Base-by-base conservation (phyloP, 2,888 invertebrate species). In the Lomographa bimaculata region DNA sequence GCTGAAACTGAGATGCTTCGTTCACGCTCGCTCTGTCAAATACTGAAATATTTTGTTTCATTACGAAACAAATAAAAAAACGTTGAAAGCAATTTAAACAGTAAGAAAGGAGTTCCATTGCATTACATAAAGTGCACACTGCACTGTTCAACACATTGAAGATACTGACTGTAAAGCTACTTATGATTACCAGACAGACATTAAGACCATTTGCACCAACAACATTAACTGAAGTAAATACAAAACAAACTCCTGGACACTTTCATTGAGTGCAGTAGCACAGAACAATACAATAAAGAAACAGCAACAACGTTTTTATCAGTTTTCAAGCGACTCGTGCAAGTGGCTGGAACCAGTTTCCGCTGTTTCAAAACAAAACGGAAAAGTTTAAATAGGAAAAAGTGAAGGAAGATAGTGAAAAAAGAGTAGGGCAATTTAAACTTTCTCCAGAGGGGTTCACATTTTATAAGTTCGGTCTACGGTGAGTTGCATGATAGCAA, bases 361-460 rank as follows among this genome's bases (percentile, higher is more conserved):
- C 63, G 67, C 66, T 70, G 68, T 74, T 74, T 72, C 71, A 70
- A 77, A 83, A 84, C 76, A 81, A 83, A 86, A 79, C 70, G 76
- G 61, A 66, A 83, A 87, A 86, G 79, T 86, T 87, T 83, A 83
- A 83, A 87, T 84, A 80, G 80, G 82, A 83, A 85, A 85, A 85
- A 83, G 78, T 79, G 77, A 78, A 75, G 64, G 67, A 66, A 81
- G 84, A 85, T 86, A 86, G 86, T 86, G 84, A 84, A 86, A 86
- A 84, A 85, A 80, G 71, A 64, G 64, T 67, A 64, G 63, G 70
- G 71, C 81, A 86, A 85, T 85, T 86, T 82, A 80, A 86, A 86
- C 76, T 86, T 86, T 77, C 66, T 58, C 74, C 63, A 65, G 67
- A 74, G 71, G 71, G 67, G 71, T 73, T 58, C 64, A 68, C 71